A percentile compares a stretch with the other conserved stretches of the same genome.
These are phyloP conservation scores for Temnothorax nylanderi DNA, from an alignment of 1,140 invertebrate species.

Conservation along the genomic window DNA sequence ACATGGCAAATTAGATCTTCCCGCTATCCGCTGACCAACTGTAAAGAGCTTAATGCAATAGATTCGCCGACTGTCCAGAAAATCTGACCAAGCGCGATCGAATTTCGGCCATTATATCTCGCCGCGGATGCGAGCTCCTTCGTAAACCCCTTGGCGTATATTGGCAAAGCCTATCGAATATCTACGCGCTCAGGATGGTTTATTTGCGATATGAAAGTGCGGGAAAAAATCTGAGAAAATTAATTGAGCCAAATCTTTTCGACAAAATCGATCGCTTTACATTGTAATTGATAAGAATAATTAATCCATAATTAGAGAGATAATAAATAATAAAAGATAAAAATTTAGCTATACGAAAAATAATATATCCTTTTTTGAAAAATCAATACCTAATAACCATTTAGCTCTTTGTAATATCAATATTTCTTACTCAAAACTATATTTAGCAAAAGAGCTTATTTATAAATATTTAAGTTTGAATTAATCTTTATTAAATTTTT, in stretches of 20 bases:
- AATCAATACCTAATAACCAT: neutral
- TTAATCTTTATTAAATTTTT: neutral
- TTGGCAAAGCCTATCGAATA: neutral
- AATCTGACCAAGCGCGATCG: slow-evolving; percentile 62
- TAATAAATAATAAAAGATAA: neutral
- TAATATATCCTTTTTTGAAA: neutral
- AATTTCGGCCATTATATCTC: slow-evolving; percentile 43
- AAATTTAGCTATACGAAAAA: neutral
- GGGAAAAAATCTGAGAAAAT: neutral
- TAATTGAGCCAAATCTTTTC: neutral
- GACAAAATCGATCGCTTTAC: neutral
- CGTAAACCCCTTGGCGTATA: neutral
- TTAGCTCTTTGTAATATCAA: neutral
- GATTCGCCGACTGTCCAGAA: slow-evolving; percentile 63
- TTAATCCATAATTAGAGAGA: neutral
- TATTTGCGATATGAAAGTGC: neutral
- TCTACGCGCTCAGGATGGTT: neutral
- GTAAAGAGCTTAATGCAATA: slow-evolving; percentile 70
- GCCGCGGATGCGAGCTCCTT: slow-evolving; percentile 7
- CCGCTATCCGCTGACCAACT: slow-evolving; percentile 60
- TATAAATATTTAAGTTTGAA: neutral
- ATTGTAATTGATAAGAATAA: neutral
- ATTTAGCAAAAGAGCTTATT: neutral
- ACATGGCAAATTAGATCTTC: slow-evolving; percentile 65
- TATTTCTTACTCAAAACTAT: neutral